phyloP scores from a whole-genome alignment of 2,113 vertebrate species.

The Podarcis muralis region DNA sequence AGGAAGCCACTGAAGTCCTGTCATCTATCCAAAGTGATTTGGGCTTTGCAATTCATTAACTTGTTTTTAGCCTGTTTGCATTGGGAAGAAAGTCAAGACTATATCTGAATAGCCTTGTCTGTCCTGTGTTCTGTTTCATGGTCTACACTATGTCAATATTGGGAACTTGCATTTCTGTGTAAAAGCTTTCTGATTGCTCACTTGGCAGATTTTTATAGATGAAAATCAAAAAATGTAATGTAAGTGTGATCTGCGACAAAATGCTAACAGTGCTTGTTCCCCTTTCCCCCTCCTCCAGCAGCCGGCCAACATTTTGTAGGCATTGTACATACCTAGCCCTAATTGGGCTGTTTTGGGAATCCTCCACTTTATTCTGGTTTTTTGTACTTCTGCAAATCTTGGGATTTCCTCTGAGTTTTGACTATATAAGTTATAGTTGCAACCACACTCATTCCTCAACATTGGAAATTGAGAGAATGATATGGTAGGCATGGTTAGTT shows the following conservation, averaged over 20 bases:
- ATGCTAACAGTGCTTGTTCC: background rate
- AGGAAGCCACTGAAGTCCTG: background rate
- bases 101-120: background rate
- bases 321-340: background rate
- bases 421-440: background rate
- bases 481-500: background rate
- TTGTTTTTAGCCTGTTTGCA: background rate
- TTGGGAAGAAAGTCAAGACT: background rate
- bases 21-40: background rate
- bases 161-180: background rate
- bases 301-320: background rate
- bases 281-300: background rate
- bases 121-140: background rate
- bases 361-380: background rate
- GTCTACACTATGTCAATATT: background rate
- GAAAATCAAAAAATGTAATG: background rate
- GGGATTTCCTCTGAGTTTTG: background rate
- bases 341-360: background rate
- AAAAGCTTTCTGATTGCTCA: background rate
- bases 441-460: background rate
- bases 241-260: background rate
- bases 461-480: background rate
- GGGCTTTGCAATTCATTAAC: background rate
- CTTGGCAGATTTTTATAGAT: background rate
- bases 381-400: background rate